Conservation (phyloP, 2,113 vertebrate genomes). For the Heptranchias perlo region DNA sequence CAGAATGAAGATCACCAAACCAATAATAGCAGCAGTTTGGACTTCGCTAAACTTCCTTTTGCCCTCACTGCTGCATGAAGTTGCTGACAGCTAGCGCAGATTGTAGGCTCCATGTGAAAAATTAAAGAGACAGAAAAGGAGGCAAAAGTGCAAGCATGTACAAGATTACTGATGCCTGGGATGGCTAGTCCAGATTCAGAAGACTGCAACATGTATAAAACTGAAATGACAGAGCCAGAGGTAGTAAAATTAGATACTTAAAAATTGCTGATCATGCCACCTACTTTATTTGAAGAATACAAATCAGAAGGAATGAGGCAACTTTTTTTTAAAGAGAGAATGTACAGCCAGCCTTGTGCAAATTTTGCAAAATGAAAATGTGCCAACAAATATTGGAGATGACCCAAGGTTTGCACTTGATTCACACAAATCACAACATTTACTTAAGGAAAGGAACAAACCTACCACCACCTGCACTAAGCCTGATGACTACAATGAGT, state of each 20-base stretch:
- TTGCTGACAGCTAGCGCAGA: not conserved
- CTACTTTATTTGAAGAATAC: not conserved
- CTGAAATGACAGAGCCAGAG: not conserved
- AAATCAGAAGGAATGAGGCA: not conserved
- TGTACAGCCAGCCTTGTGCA: not conserved
- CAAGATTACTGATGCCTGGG: not conserved
- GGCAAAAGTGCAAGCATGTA: not conserved
- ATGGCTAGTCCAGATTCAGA: not conserved
- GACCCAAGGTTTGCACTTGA: not conserved
- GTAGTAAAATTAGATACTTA: not conserved
- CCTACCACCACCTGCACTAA: not conserved
- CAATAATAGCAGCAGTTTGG: not conserved
- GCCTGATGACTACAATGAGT: not conserved
- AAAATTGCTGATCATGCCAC: not conserved
- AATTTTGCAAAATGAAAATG: not conserved
- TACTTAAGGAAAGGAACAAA: not conserved
- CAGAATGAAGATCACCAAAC: not conserved
- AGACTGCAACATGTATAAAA: not conserved
- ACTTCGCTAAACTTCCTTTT: not conserved
- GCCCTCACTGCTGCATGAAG: not conserved
- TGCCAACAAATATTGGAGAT: not conserved
- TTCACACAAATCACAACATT: not conserved
- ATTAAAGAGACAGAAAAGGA: not conserved
- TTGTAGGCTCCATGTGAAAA: too few relatives aligned
- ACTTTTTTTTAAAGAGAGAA: not conserved